Base-by-base conservation (phyloP, 2,888 invertebrate species). In the Drosophila kokeensis region DNA sequence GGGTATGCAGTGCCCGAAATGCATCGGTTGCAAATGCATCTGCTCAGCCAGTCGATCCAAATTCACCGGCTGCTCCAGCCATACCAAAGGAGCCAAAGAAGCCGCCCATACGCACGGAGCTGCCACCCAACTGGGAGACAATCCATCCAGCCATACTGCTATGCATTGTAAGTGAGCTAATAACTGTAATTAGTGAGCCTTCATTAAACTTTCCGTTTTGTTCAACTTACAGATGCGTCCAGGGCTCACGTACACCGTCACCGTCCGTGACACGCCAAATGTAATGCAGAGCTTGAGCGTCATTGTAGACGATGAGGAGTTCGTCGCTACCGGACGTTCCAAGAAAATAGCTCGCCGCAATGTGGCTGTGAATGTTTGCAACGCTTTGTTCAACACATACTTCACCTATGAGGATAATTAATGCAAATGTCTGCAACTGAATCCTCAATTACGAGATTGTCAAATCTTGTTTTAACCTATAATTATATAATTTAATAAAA, bases 71-170 rank as follows among this genome's bases (percentile, higher is more conserved):
- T 42, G 69, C 59, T 10, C 59, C 81, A 1, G 58, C 55, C n/a
- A 42, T 59, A 15, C 89, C 90, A 11, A 90, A 87, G 62, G 81
- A 90, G 57, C 85, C 90, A 2, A 93, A 80, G 93, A 93, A 90
- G 92, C 93, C 75, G 92, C 94, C 89, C 93, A 94, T 91, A 30
- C 92, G 92, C 10, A 86, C 70, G 58, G 94, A 94, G 71, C 92
- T 97, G 83, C 97, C 97, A 4, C 91, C 93, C 10, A 95, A 95
- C 92, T 96, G 96, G 58, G 93, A 94, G 62, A 88, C 92, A 27
- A 95, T 97, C 94, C 97, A 97, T 93, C 97, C 97, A 10, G 95
- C 96, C 87, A 96, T 96, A 94, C 93, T 97, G 89, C 94, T 97
- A 53, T 92, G 92, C 71, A 89, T 93, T 74, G 93, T 93, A 90